A percentile compares a stretch with the other conserved stretches of the same genome.
Conservation (phyloP, 2,888 invertebrate species). For the Entomobrya multifasciata region DNA sequence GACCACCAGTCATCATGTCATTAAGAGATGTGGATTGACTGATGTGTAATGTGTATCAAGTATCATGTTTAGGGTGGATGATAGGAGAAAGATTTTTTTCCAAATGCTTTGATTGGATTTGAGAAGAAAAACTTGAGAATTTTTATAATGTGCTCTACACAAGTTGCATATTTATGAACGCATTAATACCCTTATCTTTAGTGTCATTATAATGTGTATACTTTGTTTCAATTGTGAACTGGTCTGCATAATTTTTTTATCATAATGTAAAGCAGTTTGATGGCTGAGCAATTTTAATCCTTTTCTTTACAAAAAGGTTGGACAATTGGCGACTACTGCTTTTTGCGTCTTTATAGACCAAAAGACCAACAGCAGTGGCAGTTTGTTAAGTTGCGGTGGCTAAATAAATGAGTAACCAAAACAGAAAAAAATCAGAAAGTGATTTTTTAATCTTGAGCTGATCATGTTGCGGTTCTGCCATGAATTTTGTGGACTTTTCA, state of each 20-base stretch:
- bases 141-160: neutral
- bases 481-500: neutral
- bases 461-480: neutral
- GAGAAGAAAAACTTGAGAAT: neutral
- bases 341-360: neutral
- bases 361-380: constrained; percentile 11
- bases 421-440: neutral
- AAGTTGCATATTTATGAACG: neutral
- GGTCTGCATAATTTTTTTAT: neutral
- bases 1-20: neutral
- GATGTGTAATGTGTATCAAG: too few species aligned
- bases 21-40: constrained; percentile 16
- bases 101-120: neutral
- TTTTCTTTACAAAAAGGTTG: neutral
- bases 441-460: neutral
- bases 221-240: neutral
- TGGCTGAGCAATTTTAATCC: neutral
- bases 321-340: neutral
- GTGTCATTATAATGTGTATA: neutral
- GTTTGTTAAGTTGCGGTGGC: neutral
- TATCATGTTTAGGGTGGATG: neutral
- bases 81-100: constrained; percentile 22
- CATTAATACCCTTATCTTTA: neutral
- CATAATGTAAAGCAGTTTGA: neutral
- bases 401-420: neutral